Conservation (phyloP, 2,888 invertebrate species). For the Euspilapteryx auroguttella region DNA sequence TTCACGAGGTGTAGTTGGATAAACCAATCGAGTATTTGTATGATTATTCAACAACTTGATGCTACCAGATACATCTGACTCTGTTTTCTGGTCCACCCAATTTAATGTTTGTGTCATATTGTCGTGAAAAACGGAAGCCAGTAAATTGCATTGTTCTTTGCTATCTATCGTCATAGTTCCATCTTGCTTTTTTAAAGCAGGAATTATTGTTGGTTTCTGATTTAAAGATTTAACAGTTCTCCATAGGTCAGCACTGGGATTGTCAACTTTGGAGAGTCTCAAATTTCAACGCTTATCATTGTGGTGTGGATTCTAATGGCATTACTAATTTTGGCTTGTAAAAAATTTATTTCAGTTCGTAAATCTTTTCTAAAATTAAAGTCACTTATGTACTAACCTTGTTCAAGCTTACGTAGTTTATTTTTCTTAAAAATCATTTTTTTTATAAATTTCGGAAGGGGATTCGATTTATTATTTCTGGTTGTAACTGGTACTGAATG, state of each 20-base stretch:
- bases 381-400: background rate
- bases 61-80: background rate
- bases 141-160: conserved; percentile 3
- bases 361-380: background rate
- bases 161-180: conserved; percentile 1
- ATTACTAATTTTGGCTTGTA: background rate
- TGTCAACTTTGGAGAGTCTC: too few relatives aligned
- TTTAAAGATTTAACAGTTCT: too few relatives aligned
- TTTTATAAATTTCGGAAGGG: conserved; percentile 2
- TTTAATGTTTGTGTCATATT: conserved; percentile 5
- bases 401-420: background rate
- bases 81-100: background rate
- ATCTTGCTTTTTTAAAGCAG: conserved; percentile 1
- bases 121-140: conserved; percentile 3
- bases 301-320: background rate
- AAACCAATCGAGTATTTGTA: too few relatives aligned
- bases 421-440: conserved; percentile 4
- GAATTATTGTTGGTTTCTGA: conserved; percentile 3
- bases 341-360: conserved; percentile 1
- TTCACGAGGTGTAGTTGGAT: conserved; percentile 5
- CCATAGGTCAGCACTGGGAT: too few relatives aligned
- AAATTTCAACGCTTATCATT: conserved; percentile 4
- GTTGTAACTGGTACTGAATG: background rate
- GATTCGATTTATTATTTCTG: background rate
- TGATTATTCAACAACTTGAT: background rate